phyloP scores from a whole-genome alignment of 1,140 invertebrate genomes.

The Microplitis demolitor region DNA sequence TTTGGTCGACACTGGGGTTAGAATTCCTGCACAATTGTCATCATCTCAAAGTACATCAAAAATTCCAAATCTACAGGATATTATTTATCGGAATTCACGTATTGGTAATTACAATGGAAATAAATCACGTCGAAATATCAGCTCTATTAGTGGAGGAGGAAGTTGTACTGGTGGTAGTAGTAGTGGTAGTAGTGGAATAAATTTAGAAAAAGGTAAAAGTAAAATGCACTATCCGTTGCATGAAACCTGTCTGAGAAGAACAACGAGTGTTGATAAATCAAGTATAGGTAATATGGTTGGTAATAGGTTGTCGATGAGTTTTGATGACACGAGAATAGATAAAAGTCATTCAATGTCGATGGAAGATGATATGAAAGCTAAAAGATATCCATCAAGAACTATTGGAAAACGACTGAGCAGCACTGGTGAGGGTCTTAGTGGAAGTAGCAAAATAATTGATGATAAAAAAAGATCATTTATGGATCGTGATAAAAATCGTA shows the following conservation, averaged over 20 bases:
- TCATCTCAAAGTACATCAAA: conserved; percentile 47
- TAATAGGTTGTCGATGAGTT: conserved; percentile 42
- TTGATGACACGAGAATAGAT: conserved; percentile 38
- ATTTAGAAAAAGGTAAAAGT: conserved; percentile 25
- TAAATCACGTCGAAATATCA: conserved; percentile 18
- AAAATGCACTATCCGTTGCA: conserved; percentile 48
- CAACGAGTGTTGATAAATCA: conserved; percentile 28
- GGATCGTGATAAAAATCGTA: conserved; percentile 41
- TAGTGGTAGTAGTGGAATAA: conserved; percentile 8
- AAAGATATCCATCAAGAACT: conserved; percentile 22
- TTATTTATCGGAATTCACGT: conserved; percentile 45
- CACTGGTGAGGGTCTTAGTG: not conserved
- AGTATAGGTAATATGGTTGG: not conserved
- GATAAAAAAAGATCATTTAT: conserved; percentile 43
- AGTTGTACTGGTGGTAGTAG: not conserved
- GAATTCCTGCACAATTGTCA: conserved; percentile 53
- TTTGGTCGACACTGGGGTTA: conserved; percentile 62
- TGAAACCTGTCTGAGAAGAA: conserved; percentile 47
- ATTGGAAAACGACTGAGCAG: too few species aligned
- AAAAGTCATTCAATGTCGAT: conserved; percentile 21
- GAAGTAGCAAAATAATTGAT: conserved; percentile 27
- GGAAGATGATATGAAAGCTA: conserved; percentile 33
- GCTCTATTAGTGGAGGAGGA: conserved; percentile 11
- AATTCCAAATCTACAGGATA: conserved; percentile 52
- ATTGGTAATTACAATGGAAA: conserved; percentile 19